Base-by-base conservation (phyloP, 2,888 invertebrate genomes). In the Neria commutata region DNA sequence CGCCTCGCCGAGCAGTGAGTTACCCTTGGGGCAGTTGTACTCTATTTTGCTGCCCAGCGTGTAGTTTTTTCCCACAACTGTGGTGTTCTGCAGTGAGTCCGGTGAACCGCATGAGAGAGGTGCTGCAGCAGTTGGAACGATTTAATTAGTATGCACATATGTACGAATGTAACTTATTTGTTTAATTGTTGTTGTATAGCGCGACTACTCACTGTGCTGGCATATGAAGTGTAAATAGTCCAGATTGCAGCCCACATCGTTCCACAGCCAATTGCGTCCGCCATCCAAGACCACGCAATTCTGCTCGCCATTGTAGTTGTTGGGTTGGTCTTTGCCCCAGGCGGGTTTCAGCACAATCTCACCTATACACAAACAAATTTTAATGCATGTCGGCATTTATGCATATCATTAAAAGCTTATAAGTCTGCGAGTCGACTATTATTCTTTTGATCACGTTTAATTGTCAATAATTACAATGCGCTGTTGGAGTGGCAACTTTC, bases 251-350 rank as follows among this genome's bases (percentile, higher is more conserved):
- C 94, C 94, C 23, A 95, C 94, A 81, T 95, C 95, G 80, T 95
- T 95, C 95, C 95, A 95, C 0, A 91, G 84, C 95, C 95, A 95
- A 61, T 89, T 88, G 50, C 94, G 86, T 0, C 92, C 94, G 1
- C 95, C 95, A 77, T 95, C 95, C 66, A 95, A 83, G 14, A 95
- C 94, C n/a, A 91, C 94, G 82, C 95, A 95, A 80, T 95, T 95
- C 80, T 95, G 95, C 74, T 95, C 94, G 0, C 95, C 94, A 77
- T 95, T 95, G 84, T 95, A 95, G 78, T 95, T 95, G 80, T 95
- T 95, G 0, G 95, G 95, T 76, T 95, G 95, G 75, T 95, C 95
- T 77, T 93, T 92, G 52, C 94, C 95, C 95, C 95, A 95, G 0
- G 92, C 86, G 3, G 93, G 92, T 70, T 88, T 88, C 6, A 86